phyloP scores from a whole-genome alignment of 2,888 invertebrate genomes.

The Caenorhabditis sinica region DNA sequence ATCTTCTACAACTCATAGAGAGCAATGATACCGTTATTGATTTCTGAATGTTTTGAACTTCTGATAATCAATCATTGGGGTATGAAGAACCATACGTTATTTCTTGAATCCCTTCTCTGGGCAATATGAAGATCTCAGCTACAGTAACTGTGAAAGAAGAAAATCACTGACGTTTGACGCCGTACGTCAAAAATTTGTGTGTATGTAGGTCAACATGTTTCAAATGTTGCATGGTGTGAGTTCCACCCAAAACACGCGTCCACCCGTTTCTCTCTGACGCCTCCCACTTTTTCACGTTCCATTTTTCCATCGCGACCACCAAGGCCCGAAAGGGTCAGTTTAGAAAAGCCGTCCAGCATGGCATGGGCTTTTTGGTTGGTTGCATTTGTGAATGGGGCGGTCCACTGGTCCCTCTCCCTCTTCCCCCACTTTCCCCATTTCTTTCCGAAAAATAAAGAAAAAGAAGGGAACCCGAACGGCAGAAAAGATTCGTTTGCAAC shows the following conservation, averaged over 20 bases:
- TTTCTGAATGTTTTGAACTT: too few relatives aligned
- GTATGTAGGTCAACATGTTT: constrained; percentile 66
- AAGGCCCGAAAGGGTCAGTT: constrained; percentile 53
- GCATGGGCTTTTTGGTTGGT: constrained; percentile 58
- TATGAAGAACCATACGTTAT: too few relatives aligned
- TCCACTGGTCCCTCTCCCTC: constrained; percentile 24
- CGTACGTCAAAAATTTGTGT: constrained; percentile 52
- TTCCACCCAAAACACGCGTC: constrained; percentile 59
- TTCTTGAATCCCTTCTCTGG: constrained; percentile 3
- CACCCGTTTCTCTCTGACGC: constrained; percentile 52
- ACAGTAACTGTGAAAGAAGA: constrained; percentile 40
- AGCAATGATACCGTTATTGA: too few relatives aligned
- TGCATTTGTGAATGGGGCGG: constrained; percentile 65
- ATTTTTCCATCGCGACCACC: constrained; percentile 46
- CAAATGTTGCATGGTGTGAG: constrained; percentile 64
- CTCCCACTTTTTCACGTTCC: constrained; percentile 60
- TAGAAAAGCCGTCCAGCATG: constrained; percentile 17
- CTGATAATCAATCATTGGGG: too few relatives aligned
- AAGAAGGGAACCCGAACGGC: constrained; percentile 62
- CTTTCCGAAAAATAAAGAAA: constrained; percentile 43
- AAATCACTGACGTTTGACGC: constrained; percentile 33
- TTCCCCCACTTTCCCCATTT: constrained; percentile 1
- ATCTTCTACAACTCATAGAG: too few relatives aligned
- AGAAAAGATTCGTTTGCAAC: constrained; percentile 64
- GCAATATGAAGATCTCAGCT: background rate